A percentile compares a stretch with the other conserved stretches of the same genome.
Conservation (phyloP, 2,888 invertebrate genomes). For the Xestia xanthographa region DNA sequence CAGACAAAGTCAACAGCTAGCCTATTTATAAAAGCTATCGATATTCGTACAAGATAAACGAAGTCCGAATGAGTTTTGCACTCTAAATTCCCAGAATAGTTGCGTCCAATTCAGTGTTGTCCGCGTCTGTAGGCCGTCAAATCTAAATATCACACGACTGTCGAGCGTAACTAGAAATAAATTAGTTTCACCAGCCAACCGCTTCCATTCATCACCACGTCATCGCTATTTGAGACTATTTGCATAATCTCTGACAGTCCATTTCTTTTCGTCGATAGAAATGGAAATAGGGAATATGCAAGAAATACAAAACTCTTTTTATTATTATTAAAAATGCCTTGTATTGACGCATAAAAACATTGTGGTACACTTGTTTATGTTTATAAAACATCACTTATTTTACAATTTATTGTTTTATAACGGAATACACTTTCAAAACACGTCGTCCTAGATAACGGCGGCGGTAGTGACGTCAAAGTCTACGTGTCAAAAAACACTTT, state of each 20-base stretch:
- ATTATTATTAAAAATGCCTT: too few species aligned
- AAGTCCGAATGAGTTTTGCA: background rate
- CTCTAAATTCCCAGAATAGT: conserved; percentile 39
- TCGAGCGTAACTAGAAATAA: conserved; percentile 54
- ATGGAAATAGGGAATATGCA: too few species aligned
- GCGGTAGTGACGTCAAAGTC: too few species aligned
- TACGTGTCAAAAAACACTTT: too few species aligned
- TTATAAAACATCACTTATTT: too few species aligned
- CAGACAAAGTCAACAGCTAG: background rate
- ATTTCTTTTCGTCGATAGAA: background rate
- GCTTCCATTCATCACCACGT: conserved; percentile 56
- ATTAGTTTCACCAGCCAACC: conserved; percentile 46
- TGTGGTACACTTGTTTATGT: too few species aligned
- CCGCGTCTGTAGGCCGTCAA: conserved; percentile 26
- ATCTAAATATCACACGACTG: conserved; percentile 39
- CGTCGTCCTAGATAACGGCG: too few species aligned
- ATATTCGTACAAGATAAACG: background rate
- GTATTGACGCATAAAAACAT: too few species aligned
- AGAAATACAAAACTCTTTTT: too few species aligned
- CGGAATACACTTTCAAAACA: too few species aligned
- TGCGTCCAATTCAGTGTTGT: background rate
- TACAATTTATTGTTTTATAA: too few species aligned
- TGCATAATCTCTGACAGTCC: conserved; percentile 18
- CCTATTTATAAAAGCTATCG: background rate
- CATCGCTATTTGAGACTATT: conserved; percentile 56